Base-by-base conservation (phyloP, 2,888 invertebrate species). In the Smittia sp. region DNA sequence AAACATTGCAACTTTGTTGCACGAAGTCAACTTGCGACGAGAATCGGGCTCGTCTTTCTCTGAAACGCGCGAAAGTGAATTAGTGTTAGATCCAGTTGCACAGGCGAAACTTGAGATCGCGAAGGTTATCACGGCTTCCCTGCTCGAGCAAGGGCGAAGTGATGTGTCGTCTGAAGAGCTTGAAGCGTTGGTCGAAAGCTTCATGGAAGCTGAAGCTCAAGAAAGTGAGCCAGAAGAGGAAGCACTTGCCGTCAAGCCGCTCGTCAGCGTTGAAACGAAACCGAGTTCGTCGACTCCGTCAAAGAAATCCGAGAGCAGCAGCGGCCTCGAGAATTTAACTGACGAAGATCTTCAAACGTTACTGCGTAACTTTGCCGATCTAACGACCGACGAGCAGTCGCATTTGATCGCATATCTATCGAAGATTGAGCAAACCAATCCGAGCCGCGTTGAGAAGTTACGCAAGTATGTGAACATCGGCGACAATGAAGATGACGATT, bases 361-460 rank as follows among this genome's bases (percentile, higher is more conserved):
- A 1, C 80, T 94, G 74, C 91, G 92, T 79, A 93, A 93, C 79
- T 91, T 90, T 77, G 92, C 91, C 79, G 91, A 92, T 77, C 81
- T 94, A 13, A 90, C 90, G 0, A 87, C 88, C 0, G 91, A 92
- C 76, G 93, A 94, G 79, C 93, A 94, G 78, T 90, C 92, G 79
- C 90, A 90, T 77, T 84, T 94, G 2, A 93, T 94, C 38, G 89
- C 88, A 0, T 93, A 93, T 79, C 80, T 94, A 75, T 92, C 92
- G 79, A 92, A 92, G 79, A 80, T 94, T 46, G 93, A 94, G 79
- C 87, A 88, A 0, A 87, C 87, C 1, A 90, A 93, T 79, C 91
- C 92, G 0, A 83, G 85, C 52, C 86, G 92, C n/a, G 93, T 93
- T 0, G 92, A 92, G 78, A 86, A 88, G 76, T 80, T 93, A 58